These are phyloP conservation scores for Polylopha cassiicola DNA, from an alignment of 2,888 invertebrate species.

Conservation along the genomic window DNA sequence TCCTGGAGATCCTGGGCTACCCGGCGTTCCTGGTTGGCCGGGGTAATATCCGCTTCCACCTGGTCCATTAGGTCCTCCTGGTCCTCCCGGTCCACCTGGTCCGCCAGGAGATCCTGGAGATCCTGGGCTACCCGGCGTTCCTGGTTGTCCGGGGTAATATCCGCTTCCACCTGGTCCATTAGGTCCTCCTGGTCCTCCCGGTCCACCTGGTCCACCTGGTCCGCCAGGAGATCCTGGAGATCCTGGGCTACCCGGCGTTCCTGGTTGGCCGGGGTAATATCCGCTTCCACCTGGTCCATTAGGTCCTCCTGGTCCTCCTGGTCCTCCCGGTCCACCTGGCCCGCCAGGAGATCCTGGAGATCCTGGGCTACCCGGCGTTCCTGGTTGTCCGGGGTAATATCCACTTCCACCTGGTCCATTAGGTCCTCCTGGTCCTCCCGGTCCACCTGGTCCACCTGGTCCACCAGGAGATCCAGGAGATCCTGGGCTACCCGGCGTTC, in stretches of 20 bases:
- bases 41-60: no score
- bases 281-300: slow-evolving; percentile 29
- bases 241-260: slow-evolving; percentile 27
- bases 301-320: slow-evolving; percentile 40
- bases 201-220: slow-evolving; percentile 58
- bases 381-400: slow-evolving; percentile 42
- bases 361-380: slow-evolving; percentile 47
- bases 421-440: slow-evolving; percentile 40
- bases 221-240: slow-evolving; percentile 59
- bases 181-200: slow-evolving; percentile 62
- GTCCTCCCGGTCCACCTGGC: slow-evolving; percentile 23
- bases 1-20: slow-evolving; percentile 31
- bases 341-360: no score
- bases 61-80: slow-evolving; percentile 54
- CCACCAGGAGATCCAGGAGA: no score
- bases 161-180: slow-evolving; percentile 50
- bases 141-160: slow-evolving; percentile 35
- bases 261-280: slow-evolving; percentile 42
- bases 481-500: no score
- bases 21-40: slow-evolving; percentile 58
- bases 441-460: slow-evolving; percentile 23
- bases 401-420: slow-evolving; percentile 29
- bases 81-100: slow-evolving; percentile 37
- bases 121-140: slow-evolving; percentile 30
- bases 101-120: slow-evolving; percentile 31